Percentiles rank a stretch among this genome's conserved stretches.
Conservation (phyloP, 2,888 invertebrate species). For the Neoitamus cyanurus region DNA sequence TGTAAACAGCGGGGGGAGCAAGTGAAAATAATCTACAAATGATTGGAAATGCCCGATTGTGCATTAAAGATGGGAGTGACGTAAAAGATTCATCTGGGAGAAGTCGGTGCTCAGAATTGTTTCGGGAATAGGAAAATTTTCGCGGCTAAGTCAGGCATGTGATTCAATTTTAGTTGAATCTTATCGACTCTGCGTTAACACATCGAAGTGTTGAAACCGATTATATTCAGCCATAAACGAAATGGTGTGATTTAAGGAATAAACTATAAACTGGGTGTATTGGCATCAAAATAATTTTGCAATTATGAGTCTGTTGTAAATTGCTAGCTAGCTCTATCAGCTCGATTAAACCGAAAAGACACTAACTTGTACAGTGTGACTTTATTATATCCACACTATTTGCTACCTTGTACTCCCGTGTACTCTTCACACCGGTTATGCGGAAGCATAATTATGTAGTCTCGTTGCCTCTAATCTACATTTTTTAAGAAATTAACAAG, state of each 20-base stretch:
- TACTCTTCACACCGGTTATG: too few species aligned
- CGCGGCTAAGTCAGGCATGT: background rate
- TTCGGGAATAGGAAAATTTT: background rate
- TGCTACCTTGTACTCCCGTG: too few species aligned
- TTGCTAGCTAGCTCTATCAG: too few species aligned
- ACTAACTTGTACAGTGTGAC: too few species aligned
- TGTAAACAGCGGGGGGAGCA: constrained; percentile 20
- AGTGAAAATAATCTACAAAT: constrained; percentile 51
- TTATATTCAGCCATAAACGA: background rate
- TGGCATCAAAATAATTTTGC: background rate
- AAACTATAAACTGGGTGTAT: background rate
- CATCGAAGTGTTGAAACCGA: background rate
- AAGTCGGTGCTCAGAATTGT: background rate
- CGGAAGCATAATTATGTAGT: too few species aligned
- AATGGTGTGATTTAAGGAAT: background rate
- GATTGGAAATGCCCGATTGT: constrained; percentile 47
- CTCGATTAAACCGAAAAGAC: too few species aligned
- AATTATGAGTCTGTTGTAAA: too few species aligned
- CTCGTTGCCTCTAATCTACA: too few species aligned
- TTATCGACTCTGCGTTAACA: background rate
- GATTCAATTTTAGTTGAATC: background rate
- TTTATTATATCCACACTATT: too few species aligned
- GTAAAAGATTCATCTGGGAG: background rate
- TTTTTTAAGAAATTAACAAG: too few species aligned
- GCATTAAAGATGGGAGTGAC: background rate